These are phyloP conservation scores for Erebia ligea DNA, from an alignment of 2,888 invertebrate species.

Conservation along the genomic window DNA sequence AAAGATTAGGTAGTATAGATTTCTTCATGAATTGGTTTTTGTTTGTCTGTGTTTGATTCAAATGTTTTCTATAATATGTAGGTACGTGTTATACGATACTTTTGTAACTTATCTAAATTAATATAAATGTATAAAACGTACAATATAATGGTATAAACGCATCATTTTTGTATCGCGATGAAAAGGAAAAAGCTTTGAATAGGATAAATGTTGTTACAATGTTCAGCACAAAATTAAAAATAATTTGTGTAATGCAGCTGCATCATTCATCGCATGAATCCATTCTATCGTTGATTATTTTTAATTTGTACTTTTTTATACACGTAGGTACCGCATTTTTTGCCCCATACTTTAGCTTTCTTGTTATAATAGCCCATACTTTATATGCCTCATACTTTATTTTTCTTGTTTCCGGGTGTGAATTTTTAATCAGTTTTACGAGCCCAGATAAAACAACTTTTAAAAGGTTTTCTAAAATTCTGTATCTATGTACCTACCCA, in stretches of 20 bases:
- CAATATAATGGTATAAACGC: background rate
- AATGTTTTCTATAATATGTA: background rate
- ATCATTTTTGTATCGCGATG: conserved; percentile 20
- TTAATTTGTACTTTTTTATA: conserved; percentile 1
- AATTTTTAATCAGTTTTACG: background rate
- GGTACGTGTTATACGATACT: too few relatives aligned
- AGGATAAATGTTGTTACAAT: conserved; percentile 34
- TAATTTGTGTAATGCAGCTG: conserved; percentile 31
- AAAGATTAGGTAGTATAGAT: background rate
- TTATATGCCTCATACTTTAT: background rate
- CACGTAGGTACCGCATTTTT: background rate
- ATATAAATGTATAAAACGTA: too few relatives aligned
- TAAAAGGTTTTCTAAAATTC: background rate
- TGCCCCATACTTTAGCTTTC: background rate
- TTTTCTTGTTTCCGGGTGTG: background rate
- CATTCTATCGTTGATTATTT: conserved; percentile 14
- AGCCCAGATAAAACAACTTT: background rate
- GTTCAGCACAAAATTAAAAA: conserved; percentile 29
- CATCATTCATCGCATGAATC: conserved; percentile 18
- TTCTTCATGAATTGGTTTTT: background rate
- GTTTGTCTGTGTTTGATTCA: background rate
- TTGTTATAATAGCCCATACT: background rate
- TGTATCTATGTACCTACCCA: background rate
- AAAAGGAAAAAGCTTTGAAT: conserved; percentile 35
- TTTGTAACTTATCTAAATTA: too few relatives aligned